Evolutionary conservation across 2,797 vertebrate genomes (phyloP).

Genomic region (Centroberyx gerrardi): DNA sequence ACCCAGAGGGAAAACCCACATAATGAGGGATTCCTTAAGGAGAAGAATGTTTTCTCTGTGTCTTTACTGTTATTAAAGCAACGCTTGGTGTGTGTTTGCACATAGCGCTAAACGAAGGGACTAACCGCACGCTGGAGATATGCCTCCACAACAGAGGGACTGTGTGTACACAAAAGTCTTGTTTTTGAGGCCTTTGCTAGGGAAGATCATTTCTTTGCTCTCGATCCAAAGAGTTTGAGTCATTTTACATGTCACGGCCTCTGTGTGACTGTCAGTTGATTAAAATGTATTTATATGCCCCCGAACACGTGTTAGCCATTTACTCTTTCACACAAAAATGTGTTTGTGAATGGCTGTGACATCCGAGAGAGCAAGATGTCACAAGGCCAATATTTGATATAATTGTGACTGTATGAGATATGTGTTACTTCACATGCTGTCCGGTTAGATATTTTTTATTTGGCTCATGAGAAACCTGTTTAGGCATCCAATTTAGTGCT

Average conservation of each 20-base stretch:
- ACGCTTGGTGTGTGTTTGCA: slow-evolving; percentile 30
- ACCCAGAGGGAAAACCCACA: slow-evolving; percentile 12
- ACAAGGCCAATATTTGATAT: slow-evolving; percentile 37
- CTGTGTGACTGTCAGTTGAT: slow-evolving; percentile 46
- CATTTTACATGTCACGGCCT: slow-evolving; percentile 15
- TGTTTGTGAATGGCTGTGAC: slow-evolving; percentile 27
- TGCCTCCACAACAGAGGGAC: slow-evolving; percentile 20
- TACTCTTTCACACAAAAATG: slow-evolving; percentile 14
- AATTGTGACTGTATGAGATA: slow-evolving; percentile 12
- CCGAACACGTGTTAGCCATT: slow-evolving; percentile 42
- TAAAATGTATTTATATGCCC: slow-evolving; percentile 21
- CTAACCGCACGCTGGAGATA: slow-evolving; percentile 46
- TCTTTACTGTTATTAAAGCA: slow-evolving; percentile 35
- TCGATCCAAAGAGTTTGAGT: slow-evolving; percentile 32
- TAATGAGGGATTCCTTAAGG: slow-evolving; percentile 18
- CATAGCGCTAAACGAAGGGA: slow-evolving; percentile 51
- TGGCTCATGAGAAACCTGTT: slow-evolving; percentile 11
- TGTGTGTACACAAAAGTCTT: slow-evolving; percentile 35
- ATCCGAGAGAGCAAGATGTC: slow-evolving; percentile 30
- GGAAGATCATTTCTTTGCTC: slow-evolving; percentile 23
- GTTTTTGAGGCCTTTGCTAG: slow-evolving; percentile 30
- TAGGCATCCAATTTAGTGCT: background rate
- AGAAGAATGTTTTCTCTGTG: slow-evolving; percentile 34
- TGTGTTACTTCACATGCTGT: slow-evolving; percentile 15
- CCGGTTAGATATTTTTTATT: slow-evolving; percentile 23